phyloP scores from a whole-genome alignment of 2,888 invertebrate genomes.

The Schizotus pectinicornis region DNA sequence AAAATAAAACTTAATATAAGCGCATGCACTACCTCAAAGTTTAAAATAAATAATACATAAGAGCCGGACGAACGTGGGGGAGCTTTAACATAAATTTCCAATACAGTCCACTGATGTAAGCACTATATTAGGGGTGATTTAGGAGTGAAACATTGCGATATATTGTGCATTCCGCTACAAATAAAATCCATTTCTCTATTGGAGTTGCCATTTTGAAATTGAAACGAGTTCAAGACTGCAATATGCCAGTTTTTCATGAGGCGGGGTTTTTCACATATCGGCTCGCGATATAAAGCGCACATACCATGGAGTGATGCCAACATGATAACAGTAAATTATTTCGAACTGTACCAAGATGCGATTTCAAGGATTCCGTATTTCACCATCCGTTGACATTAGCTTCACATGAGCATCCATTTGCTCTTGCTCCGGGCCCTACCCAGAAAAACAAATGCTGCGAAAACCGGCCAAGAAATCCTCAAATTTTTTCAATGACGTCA shows the following conservation, averaged over 20 bases:
- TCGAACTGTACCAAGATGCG: conserved; percentile 19
- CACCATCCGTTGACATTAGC: no score
- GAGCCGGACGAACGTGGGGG: conserved; percentile 22
- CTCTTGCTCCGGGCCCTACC: no score
- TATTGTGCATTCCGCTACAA: conserved; percentile 38
- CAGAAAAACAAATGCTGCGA: no score
- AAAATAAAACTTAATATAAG: conserved; percentile 8
- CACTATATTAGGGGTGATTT: conserved; percentile 51
- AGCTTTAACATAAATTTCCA: conserved; percentile 34
- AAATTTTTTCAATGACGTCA: no score
- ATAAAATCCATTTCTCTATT: conserved; percentile 47
- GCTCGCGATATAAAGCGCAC: conserved; percentile 46
- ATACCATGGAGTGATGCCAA: conserved; percentile 50
- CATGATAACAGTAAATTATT: conserved; percentile 44
- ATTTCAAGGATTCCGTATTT: background rate
- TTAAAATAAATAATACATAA: conserved; percentile 32
- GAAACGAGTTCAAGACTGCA: conserved; percentile 49
- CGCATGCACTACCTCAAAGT: conserved; percentile 13
- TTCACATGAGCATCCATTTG: no score
- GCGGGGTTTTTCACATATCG: conserved; percentile 46
- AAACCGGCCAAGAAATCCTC: no score
- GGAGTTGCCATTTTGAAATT: conserved; percentile 52
- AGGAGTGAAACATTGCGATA: conserved; percentile 43
- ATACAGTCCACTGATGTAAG: conserved; percentile 48
- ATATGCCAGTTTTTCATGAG: conserved; percentile 50